Base-by-base conservation (phyloP, 2,888 invertebrate species). In the Pristionchus entomophagus region DNA sequence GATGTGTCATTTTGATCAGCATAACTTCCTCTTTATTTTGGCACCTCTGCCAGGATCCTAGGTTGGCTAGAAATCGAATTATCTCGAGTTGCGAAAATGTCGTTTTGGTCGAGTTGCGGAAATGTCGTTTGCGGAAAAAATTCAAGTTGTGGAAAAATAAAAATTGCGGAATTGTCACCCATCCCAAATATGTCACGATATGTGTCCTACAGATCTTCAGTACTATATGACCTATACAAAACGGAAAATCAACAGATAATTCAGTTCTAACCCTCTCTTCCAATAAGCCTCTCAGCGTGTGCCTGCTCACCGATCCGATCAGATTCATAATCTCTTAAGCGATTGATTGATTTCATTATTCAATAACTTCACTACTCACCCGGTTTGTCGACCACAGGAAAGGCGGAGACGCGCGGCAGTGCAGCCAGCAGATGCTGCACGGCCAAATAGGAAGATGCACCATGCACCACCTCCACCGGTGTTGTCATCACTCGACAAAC, bases 401-500 rank as follows among this genome's bases (percentile, higher is more conserved):
- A 97, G 87, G 97, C 96, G 89, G 97, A 96, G 38, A 97, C 94
- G 83, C 95, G 95, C 78, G 95, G 95, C 90, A 96, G 96, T 73
- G 96, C 96, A 89, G 96, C 96, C 14, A 99, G 95, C 22, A 97
- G 95, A 73, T 96, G 96, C 93, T 97, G 97, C 5, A 99, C 95
- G 92, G 96, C 96, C 89, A 96, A 96, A 41, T 89, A 56, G 1
- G 65, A 38, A 6, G 49, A 49, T 12, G 26, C 26, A n/a, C 35
- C 35, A 93, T 97, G 93, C 41, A 94, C 90, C 80, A 89, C 93
- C 51, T 92, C 90, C 10, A 94, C 93, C 14, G 94, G 93, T 35
- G 91, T 89, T 22, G 97, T 96, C 99, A 99, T 99, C 93, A 99
- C 97, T 94, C 99, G 97, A 94, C 98, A 97, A 22, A 98, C 98